phyloP scores from a whole-genome alignment of 64 coral and sea anemone genomes.

The Montipora sp. region DNA sequence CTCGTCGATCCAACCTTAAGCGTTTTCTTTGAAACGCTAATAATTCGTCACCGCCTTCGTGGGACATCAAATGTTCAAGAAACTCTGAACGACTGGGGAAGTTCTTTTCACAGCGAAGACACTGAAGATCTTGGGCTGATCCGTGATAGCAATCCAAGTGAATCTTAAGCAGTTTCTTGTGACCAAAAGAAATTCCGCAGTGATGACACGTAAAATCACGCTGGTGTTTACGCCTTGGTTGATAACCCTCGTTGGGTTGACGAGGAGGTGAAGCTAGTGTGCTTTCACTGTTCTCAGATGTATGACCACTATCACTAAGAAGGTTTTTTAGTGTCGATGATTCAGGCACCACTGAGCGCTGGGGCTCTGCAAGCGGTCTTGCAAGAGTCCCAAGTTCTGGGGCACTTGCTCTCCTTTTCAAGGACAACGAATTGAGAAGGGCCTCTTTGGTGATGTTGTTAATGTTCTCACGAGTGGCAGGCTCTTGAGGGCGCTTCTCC shows the following conservation, averaged over 20 bases:
- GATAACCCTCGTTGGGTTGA: slow-evolving; percentile 24
- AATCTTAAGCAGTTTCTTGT: slow-evolving; percentile 93
- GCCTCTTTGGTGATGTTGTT: slow-evolving; percentile 91
- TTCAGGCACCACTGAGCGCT: background rate
- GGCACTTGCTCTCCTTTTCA: slow-evolving; percentile 78
- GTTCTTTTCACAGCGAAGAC: slow-evolving; percentile 62
- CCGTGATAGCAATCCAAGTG: slow-evolving; percentile 94
- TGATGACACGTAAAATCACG: slow-evolving; percentile 75
- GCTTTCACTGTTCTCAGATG: background rate
- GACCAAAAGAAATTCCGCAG: slow-evolving; percentile 84
- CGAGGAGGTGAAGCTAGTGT: background rate
- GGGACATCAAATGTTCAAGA: slow-evolving; percentile 90
- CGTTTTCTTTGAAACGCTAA: slow-evolving; percentile 73
- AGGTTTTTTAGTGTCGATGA: background rate
- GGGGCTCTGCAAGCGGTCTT: background rate
- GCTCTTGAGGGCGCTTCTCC: background rate
- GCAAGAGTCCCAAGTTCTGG: slow-evolving; percentile 65
- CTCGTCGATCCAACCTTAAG: slow-evolving; percentile 49
- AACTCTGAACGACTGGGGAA: slow-evolving; percentile 76
- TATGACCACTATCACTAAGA: background rate
- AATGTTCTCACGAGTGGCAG: slow-evolving; percentile 68
- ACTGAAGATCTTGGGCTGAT: slow-evolving; percentile 40
- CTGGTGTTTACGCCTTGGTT: slow-evolving; percentile 51
- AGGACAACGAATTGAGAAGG: slow-evolving; percentile 79
- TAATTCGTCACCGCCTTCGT: slow-evolving; percentile 64